phyloP scores from a whole-genome alignment of 2,797 vertebrate genomes.

The Aratinga solstitialis region DNA sequence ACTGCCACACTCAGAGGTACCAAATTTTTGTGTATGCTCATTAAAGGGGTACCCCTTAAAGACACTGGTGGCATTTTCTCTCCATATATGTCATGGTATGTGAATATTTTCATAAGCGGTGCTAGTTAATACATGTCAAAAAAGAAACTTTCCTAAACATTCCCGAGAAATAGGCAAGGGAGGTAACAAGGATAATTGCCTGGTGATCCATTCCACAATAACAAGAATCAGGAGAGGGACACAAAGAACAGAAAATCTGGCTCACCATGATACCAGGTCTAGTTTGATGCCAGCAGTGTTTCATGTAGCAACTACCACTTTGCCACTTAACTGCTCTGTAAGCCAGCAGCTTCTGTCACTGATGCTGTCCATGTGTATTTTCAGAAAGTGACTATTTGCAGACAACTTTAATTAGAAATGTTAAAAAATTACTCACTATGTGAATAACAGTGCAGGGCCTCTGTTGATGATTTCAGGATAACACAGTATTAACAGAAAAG shows the following conservation, averaged over 20 bases:
- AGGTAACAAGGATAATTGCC: neutral
- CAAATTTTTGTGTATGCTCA: rapidly evolving
- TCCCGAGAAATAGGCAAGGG: rapidly evolving
- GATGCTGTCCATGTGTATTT: neutral
- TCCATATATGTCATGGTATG: rapidly evolving
- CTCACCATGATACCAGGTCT: rapidly evolving
- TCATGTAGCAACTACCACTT: neutral
- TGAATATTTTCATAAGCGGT: neutral
- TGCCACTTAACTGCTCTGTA: neutral
- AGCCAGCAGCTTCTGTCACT: neutral
- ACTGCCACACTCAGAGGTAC: neutral
- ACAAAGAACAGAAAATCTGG: neutral
- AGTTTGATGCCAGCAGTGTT: neutral
- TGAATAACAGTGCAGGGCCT: neutral
- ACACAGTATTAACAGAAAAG: neutral
- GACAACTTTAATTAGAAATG: neutral
- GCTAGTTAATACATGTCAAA: neutral
- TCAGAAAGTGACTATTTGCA: neutral
- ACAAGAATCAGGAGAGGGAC: neutral
- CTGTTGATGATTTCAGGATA: neutral
- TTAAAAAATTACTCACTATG: neutral
- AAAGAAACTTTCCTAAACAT: neutral
- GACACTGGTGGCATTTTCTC: neutral
- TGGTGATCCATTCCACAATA: neutral
- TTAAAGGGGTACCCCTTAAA: neutral